Evolutionary conservation across 1,140 invertebrate species (phyloP).

Genomic region (Marisa cornuarietis): DNA sequence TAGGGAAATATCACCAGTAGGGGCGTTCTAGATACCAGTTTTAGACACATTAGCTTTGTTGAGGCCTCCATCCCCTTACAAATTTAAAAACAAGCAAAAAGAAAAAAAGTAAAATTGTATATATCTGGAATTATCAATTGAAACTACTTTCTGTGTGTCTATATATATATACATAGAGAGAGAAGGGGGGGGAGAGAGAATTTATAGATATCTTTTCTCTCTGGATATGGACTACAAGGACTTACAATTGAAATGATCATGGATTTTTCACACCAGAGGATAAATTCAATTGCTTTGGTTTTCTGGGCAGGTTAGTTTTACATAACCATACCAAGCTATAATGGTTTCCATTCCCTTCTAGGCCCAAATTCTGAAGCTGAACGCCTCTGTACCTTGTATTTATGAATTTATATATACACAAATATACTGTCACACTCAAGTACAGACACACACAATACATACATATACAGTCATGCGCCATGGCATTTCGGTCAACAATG

Average conservation of each 20-base stretch:
- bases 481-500: background rate
- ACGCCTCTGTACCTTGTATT: too few species aligned
- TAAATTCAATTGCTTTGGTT: too few species aligned
- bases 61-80: background rate
- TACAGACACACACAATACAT: conserved; percentile 2
- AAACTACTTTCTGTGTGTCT: too few species aligned
- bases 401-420: background rate
- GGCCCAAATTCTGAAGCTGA: too few species aligned
- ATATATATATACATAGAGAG: too few species aligned
- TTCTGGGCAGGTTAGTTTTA: too few species aligned
- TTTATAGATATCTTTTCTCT: background rate
- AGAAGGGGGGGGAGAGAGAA: too few species aligned
- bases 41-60: background rate
- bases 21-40: background rate
- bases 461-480: background rate
- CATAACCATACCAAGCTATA: too few species aligned
- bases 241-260: too few species aligned
- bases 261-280: too few species aligned
- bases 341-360: too few species aligned
- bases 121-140: background rate
- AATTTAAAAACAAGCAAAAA: background rate
- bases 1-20: background rate
- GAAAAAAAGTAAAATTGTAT: background rate
- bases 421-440: background rate
- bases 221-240: background rate